phyloP scores from a whole-genome alignment of 2,797 vertebrate genomes.

The Lepilemur ruficaudatus region DNA sequence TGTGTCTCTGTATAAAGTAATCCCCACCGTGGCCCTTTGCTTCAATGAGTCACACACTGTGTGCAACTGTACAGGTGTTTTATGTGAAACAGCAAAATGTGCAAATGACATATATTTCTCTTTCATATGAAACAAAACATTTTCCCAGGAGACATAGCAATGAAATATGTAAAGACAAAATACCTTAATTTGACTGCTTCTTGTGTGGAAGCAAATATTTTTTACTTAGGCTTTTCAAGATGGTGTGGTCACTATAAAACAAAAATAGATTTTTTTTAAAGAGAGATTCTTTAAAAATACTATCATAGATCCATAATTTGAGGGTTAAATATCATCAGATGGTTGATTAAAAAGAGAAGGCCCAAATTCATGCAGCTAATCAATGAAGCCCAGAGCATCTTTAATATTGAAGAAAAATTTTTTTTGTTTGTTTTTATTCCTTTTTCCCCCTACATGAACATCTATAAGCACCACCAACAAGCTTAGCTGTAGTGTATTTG shows the following conservation, averaged over 20 bases:
- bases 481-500: not conserved
- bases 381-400: constrained; percentile 34
- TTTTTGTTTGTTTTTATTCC: not conserved
- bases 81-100: not conserved
- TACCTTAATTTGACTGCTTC: not conserved
- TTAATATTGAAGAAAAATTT: not conserved
- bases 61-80: not conserved
- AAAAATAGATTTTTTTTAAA: not conserved
- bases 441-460: not conserved
- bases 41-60: not conserved
- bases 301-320: constrained; percentile 14
- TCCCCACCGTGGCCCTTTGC: not conserved
- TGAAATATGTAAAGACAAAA: not conserved
- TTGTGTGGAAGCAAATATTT: not conserved
- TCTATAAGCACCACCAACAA: constrained; percentile 1
- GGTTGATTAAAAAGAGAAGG: constrained; percentile 22
- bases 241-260: not conserved
- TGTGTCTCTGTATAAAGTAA: not conserved
- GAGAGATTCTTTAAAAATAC: constrained; percentile 56
- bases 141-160: not conserved
- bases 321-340: constrained; percentile 40
- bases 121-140: not conserved
- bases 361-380: constrained; percentile 40
- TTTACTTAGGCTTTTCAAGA: not conserved
- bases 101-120: not conserved